Evolutionary conservation across 1,140 invertebrate species (phyloP).

Genomic region (Eurosta solidaginis): DNA sequence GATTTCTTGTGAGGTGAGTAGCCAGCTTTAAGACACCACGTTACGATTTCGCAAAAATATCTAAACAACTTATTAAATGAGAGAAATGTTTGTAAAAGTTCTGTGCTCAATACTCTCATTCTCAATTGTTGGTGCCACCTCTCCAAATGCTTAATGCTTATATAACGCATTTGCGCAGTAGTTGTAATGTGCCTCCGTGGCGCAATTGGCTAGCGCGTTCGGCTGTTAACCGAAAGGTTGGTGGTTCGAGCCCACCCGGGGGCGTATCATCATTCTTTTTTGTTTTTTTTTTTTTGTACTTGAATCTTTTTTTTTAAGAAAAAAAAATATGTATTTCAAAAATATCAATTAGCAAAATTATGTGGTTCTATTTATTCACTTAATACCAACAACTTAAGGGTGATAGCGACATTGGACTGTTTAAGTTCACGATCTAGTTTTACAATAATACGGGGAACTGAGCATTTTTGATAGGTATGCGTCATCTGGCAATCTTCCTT

Average conservation of each 20-base stretch:
- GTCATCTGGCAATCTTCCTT: too few relatives aligned
- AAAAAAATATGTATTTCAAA: background rate
- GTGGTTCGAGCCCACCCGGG: conserved; percentile 83
- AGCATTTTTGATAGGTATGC: too few relatives aligned
- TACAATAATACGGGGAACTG: too few relatives aligned
- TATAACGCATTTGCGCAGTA: background rate
- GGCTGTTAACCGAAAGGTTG: conserved; percentile 84
- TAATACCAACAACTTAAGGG: background rate
- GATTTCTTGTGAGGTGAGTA: background rate
- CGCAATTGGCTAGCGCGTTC: conserved; percentile 81
- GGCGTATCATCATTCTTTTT: conserved; percentile 49
- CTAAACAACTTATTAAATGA: too few relatives aligned
- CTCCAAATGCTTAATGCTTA: background rate
- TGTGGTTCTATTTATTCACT: background rate
- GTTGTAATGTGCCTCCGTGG: conserved; percentile 69
- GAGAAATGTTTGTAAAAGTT: too few relatives aligned
- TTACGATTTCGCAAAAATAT: too few relatives aligned
- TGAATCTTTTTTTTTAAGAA: background rate
- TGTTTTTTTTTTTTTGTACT: background rate
- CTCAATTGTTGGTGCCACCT: too few relatives aligned
- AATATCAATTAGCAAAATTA: background rate
- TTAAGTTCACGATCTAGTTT: too few relatives aligned
- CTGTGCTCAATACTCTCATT: too few relatives aligned
- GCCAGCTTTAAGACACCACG: too few relatives aligned
- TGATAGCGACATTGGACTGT: too few relatives aligned